Conservation (phyloP, 1,140 invertebrate species). For the Drosophila kurseongensis region DNA sequence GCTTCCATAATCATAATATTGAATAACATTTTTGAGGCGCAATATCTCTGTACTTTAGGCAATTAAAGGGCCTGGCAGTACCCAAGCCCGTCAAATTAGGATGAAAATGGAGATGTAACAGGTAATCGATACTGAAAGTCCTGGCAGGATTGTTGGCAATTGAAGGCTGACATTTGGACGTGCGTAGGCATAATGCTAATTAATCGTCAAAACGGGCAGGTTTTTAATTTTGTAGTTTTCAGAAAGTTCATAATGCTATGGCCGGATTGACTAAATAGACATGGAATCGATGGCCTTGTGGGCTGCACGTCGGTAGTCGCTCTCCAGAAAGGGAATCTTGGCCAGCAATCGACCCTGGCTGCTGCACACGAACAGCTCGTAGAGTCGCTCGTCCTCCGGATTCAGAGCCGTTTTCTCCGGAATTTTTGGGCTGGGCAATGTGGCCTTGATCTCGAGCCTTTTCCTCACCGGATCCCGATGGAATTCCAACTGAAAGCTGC, state of each 20-base stretch:
- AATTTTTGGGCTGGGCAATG: neutral
- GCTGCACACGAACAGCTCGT: neutral
- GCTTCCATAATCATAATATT: too few relatives aligned
- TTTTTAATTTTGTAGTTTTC: neutral
- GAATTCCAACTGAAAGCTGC: neutral
- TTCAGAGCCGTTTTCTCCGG: neutral
- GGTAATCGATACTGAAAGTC: constrained; percentile 16
- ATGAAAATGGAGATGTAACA: neutral
- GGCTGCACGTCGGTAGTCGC: constrained; percentile 1
- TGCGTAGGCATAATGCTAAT: neutral
- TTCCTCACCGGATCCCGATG: neutral
- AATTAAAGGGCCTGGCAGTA: neutral
- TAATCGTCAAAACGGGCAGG: neutral
- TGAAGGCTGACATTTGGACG: constrained; percentile 12
- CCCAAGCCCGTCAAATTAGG: neutral
- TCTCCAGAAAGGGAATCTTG: neutral
- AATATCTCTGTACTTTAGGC: too few relatives aligned
- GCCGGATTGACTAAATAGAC: neutral
- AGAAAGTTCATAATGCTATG: neutral
- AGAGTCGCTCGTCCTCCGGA: neutral
- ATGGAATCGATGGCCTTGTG: neutral
- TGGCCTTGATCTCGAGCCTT: neutral
- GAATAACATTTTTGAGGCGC: too few relatives aligned
- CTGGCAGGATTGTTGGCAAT: neutral
- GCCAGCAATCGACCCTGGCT: neutral